Percentiles rank a stretch among this genome's conserved stretches.
Evolutionary conservation across 2,888 invertebrate genomes (phyloP).

Genomic region (Ornithoptera priamus): DNA sequence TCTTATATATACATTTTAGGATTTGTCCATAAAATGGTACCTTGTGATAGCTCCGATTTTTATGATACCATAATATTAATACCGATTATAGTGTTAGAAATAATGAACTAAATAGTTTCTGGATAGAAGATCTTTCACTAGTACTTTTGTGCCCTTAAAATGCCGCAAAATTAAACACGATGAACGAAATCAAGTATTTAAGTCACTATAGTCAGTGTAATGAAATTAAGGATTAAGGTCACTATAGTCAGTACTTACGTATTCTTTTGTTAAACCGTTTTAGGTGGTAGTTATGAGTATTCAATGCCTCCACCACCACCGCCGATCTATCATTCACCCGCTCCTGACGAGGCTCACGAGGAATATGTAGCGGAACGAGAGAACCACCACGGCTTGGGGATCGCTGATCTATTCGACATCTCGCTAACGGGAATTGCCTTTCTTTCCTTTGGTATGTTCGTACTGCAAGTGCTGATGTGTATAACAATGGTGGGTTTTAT

Average conservation of each 20-base stretch:
- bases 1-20: no score
- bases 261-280: neutral
- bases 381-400: slow-evolving; percentile 80
- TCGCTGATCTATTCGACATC: slow-evolving; percentile 88
- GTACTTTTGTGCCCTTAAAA: no score
- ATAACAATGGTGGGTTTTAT: slow-evolving; percentile 80
- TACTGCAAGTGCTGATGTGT: slow-evolving; percentile 89
- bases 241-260: neutral
- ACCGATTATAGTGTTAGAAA: no score
- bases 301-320: slow-evolving; percentile 73
- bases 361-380: slow-evolving; percentile 67
- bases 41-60: no score
- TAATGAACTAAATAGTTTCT: no score
- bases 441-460: slow-evolving; percentile 89
- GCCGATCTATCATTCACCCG: slow-evolving; percentile 53
- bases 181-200: no score
- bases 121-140: no score
- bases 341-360: slow-evolving; percentile 46
- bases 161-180: no score
- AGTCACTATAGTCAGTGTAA: no score
- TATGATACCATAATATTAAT: no score
- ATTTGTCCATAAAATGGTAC: no score
- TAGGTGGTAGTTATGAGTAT: slow-evolving; percentile 72
- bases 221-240: no score
- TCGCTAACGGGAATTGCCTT: slow-evolving; percentile 90